Conservation (phyloP, 2,113 vertebrate genomes). For the Oriolus oriolus region DNA sequence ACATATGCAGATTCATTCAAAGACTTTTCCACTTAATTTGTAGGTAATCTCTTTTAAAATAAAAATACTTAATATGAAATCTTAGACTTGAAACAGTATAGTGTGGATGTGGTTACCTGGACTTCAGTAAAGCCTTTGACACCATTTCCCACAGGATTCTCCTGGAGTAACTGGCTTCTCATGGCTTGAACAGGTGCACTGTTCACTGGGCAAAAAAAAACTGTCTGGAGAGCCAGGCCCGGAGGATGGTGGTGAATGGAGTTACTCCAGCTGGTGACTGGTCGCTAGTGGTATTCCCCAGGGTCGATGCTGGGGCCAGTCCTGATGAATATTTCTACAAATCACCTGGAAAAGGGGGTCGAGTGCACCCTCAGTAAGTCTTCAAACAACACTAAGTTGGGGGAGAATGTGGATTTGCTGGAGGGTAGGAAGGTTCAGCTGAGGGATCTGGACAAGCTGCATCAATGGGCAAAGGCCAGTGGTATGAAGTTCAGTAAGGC, state of each 20-base stretch:
- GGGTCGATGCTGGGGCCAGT: rapidly evolving
- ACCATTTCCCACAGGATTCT: neutral
- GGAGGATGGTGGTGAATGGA: neutral
- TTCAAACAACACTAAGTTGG: neutral
- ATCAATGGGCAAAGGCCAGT: rapidly evolving
- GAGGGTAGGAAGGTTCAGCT: neutral
- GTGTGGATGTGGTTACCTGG: neutral
- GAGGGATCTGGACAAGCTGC: neutral
- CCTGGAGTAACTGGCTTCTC: neutral
- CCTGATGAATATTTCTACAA: neutral
- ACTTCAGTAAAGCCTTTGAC: neutral
- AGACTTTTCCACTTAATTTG: neutral
- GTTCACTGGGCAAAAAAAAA: neutral
- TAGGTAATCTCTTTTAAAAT: neutral
- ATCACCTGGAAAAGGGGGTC: neutral
- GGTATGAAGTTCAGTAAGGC: neutral
- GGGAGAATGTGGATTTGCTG: rapidly evolving
- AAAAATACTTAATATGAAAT: neutral
- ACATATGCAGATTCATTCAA: neutral
- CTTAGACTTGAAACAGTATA: neutral
- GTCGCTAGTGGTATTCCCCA: neutral
- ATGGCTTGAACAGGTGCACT: neutral
- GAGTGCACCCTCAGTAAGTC: neutral
- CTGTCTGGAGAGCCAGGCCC: neutral
- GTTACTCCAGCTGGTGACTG: neutral